Percentiles rank a stretch among this genome's conserved stretches.
These are phyloP conservation scores for Corapipo altera DNA, from an alignment of 2,113 vertebrate genomes.

Conservation along the genomic window DNA sequence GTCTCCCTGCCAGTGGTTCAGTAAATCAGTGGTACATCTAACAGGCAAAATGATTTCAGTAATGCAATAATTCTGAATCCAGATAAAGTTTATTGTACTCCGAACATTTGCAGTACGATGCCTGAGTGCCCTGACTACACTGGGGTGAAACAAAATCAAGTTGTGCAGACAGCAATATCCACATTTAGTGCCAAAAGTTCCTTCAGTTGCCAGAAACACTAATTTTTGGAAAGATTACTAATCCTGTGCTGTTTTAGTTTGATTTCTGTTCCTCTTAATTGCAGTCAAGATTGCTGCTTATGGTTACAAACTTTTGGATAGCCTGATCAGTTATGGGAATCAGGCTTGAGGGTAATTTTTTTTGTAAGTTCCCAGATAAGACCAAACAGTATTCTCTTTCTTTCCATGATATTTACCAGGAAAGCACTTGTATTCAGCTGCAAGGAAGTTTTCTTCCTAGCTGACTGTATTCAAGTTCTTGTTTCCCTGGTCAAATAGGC, in stretches of 20 bases:
- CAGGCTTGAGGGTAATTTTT: not conserved
- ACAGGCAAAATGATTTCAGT: not conserved
- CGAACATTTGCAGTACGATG: accelerated
- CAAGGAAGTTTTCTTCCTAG: not conserved
- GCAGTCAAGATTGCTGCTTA: not conserved
- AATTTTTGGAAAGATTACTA: not conserved
- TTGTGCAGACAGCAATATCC: not conserved
- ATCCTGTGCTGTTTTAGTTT: not conserved
- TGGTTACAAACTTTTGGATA: not conserved
- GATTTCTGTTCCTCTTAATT: not conserved
- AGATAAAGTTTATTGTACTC: not conserved
- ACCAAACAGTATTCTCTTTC: not conserved
- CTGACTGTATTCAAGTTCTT: not conserved
- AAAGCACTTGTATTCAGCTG: not conserved
- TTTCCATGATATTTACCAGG: not conserved
- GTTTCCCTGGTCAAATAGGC: not conserved
- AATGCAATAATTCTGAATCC: not conserved
- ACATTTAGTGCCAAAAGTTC: not conserved
- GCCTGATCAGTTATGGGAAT: not conserved
- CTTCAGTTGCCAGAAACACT: not conserved
- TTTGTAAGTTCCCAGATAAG: not conserved
- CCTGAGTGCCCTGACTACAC: not conserved
- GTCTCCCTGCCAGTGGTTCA: not conserved
- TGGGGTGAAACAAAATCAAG: not conserved
- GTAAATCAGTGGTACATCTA: not conserved